These are phyloP conservation scores for Eudyptes chrysolophus DNA, from an alignment of 2,113 vertebrate genomes.

Conservation along the genomic window DNA sequence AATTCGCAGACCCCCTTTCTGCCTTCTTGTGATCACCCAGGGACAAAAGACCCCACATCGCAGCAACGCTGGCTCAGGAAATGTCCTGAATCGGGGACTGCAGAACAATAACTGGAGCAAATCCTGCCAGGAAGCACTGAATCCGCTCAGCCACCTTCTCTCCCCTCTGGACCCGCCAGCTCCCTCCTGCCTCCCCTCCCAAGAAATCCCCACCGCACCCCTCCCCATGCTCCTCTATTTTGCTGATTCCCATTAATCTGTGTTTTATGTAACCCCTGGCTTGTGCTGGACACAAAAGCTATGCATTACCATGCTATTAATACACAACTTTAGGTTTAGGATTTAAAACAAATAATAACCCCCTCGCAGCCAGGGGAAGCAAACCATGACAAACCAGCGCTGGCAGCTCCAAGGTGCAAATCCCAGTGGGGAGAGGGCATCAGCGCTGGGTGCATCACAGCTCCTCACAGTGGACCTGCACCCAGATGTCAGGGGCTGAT, in stretches of 20 bases:
- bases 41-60: neutral
- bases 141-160: neutral
- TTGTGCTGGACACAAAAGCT: neutral
- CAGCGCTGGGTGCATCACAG: neutral
- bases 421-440: neutral
- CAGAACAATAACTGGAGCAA: neutral
- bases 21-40: neutral
- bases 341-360: neutral
- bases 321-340: neutral
- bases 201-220: neutral
- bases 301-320: neutral
- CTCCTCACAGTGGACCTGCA: neutral
- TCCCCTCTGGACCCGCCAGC: neutral
- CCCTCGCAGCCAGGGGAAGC: neutral
- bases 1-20: neutral
- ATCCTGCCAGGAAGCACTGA: constrained; percentile 6
- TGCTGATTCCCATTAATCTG: constrained; percentile 32
- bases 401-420: neutral
- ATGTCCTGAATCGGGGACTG: neutral
- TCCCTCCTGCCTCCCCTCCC: neutral
- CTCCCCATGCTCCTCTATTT: neutral
- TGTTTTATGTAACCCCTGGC: constrained; percentile 19
- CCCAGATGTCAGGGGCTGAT: neutral
- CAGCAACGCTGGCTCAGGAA: neutral
- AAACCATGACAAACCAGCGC: neutral